Base-by-base conservation (phyloP, 64 coral and sea anemone species). In the Hydrozoanthus tunicans region DNA sequence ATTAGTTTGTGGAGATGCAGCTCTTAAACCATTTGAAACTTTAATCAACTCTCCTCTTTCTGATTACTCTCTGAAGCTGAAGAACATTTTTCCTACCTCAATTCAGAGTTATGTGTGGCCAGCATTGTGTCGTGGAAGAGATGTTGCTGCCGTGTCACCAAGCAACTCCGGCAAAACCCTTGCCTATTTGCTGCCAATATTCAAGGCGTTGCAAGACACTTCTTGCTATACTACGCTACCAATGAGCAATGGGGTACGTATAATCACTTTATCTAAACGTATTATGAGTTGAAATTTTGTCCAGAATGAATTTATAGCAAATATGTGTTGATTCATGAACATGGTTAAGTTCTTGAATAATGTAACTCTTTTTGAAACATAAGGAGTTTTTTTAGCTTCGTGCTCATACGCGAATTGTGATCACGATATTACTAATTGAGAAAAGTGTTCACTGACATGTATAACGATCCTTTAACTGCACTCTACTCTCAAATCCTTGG, bases 101-200 rank as follows among this genome's bases (percentile, higher is more conserved):
- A 71, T 99, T n/a, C 97, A 99, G 63, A 65, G 59, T 23, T 85
- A 86, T 88, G 81, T 71, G 13, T 99, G 97, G 97, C 92, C 97
- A 58, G 91, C 97, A 20, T 52, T 99, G 17, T 66, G 91, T 63
- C 90, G 97, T 5, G 97, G 97, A 9, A 85, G 97, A 73, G 97
- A 99, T 91, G 90, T 99, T 58, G 92, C 90, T 53, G 97, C 90
- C 4, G 79, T 99, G 59, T 92, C 94, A 51, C 65, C 67, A 4
- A 82, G 25, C 53, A 78, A 73, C 73, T 70, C 88, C 15, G 91
- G 71, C 7, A 90, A 91, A 62, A 93, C 67, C 69, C 58, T 79
- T 25, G 91, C 94, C 2, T 99, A 96, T 65, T 58, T 99, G 26
- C 56, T 95, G 12, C 97, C 97, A 20, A 91, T 99, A 78, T 83